phyloP scores from a whole-genome alignment of 2,888 invertebrate species.

The Plemyria rubiginata region DNA sequence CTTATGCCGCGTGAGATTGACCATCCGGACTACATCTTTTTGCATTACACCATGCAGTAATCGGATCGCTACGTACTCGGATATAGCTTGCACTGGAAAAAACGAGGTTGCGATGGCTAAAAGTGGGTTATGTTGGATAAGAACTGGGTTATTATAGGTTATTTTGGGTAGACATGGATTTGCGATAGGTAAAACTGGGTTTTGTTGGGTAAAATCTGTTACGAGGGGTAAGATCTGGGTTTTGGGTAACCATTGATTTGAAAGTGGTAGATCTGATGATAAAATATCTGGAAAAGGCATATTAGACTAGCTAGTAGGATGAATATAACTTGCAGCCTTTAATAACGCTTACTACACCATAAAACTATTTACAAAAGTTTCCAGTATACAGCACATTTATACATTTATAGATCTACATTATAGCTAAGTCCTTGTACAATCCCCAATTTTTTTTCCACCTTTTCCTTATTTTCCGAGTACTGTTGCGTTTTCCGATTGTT shows the following conservation, averaged over 20 bases:
- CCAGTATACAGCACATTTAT: neutral
- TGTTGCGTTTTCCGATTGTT: slow-evolving; percentile 4
- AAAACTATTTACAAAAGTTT: slow-evolving; percentile 7
- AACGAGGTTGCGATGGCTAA: slow-evolving; percentile 8
- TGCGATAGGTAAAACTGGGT: neutral
- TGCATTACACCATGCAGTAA: slow-evolving; percentile 80
- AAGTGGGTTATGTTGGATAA: neutral
- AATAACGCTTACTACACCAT: slow-evolving; percentile 3
- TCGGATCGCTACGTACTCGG: slow-evolving; percentile 38
- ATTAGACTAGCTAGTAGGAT: neutral
- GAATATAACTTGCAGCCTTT: neutral
- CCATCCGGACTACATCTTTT: slow-evolving; percentile 84
- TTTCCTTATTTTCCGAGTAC: slow-evolving; percentile 17
- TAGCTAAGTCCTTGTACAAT: neutral
- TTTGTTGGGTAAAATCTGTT: neutral
- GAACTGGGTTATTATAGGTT: neutral
- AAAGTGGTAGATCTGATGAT: neutral
- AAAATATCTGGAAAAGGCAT: neutral
- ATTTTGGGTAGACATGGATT: too few relatives aligned
- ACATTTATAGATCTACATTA: neutral
- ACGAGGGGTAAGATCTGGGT: neutral
- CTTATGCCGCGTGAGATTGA: slow-evolving; percentile 77
- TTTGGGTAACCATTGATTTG: neutral
- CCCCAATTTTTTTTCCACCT: neutral
- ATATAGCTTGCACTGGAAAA: slow-evolving; percentile 7